These are phyloP conservation scores for Pionites leucogaster DNA, from an alignment of 2,113 vertebrate species.

Conservation along the genomic window DNA sequence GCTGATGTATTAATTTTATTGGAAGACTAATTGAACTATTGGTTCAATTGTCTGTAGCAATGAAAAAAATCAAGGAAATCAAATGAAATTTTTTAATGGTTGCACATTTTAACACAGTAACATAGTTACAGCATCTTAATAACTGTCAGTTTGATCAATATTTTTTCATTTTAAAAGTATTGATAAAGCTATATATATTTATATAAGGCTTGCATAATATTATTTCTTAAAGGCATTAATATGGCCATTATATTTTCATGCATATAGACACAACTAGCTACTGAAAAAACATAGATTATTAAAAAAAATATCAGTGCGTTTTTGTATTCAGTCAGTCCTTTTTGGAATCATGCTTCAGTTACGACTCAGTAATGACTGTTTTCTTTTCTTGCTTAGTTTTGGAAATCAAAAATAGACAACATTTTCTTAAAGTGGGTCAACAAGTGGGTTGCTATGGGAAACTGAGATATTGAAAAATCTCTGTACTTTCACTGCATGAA, in stretches of 20 bases:
- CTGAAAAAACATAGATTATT: background rate
- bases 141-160: background rate
- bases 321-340: background rate
- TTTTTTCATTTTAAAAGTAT: background rate
- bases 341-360: background rate
- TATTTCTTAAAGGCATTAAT: background rate
- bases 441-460: slow-evolving; percentile 20
- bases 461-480: slow-evolving; percentile 11
- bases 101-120: background rate
- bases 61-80: background rate
- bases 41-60: background rate
- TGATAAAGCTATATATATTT: background rate
- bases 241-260: background rate
- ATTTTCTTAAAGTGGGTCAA: slow-evolving; percentile 2
- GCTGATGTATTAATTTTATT: background rate
- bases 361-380: background rate
- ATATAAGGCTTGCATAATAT: background rate
- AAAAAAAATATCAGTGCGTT: background rate
- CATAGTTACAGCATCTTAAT: background rate
- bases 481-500: background rate
- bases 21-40: background rate
- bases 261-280: background rate
- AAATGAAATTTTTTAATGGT: background rate
- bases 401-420: background rate
- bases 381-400: background rate